Evolutionary conservation across 2,797 vertebrate species (phyloP).

Genomic region (Balearica regulorum): DNA sequence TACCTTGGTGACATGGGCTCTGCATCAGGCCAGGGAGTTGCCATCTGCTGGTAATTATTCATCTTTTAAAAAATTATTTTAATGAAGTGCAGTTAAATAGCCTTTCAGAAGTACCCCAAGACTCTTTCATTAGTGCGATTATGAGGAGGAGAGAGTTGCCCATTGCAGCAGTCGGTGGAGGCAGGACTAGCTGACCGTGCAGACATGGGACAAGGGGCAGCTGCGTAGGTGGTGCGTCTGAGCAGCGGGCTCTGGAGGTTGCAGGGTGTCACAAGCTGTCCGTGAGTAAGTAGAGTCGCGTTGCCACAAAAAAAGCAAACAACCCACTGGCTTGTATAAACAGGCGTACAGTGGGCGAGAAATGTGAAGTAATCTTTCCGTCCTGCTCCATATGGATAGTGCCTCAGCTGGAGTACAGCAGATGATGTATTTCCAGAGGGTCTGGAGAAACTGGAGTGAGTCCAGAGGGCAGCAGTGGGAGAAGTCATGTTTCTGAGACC

Average conservation of each 20-base stretch:
- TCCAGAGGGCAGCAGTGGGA: not conserved
- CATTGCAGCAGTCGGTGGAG: not conserved
- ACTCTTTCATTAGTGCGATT: not conserved
- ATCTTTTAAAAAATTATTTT: not conserved
- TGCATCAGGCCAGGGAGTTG: not conserved
- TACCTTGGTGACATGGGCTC: not conserved
- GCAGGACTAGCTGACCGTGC: not conserved
- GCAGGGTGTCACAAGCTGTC: not conserved
- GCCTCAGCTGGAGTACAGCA: not conserved
- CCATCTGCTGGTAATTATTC: not conserved
- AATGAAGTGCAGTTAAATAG: not conserved
- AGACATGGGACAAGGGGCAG: accelerated
- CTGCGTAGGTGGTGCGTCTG: accelerated
- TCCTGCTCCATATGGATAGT: not conserved
- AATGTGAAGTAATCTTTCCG: not conserved
- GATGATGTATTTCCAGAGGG: not conserved
- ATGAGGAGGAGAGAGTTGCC: not conserved
- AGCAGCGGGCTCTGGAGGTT: not conserved
- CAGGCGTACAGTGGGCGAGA: not conserved
- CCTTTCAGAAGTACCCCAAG: not conserved
- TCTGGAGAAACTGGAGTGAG: not conserved
- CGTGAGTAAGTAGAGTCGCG: not conserved
- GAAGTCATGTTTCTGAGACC: not conserved
- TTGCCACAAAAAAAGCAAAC: not conserved
- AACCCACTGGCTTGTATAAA: not conserved